These are phyloP conservation scores for Ashinkailepas kermadecensis DNA, from an alignment of 2,888 invertebrate genomes.

Conservation along the genomic window DNA sequence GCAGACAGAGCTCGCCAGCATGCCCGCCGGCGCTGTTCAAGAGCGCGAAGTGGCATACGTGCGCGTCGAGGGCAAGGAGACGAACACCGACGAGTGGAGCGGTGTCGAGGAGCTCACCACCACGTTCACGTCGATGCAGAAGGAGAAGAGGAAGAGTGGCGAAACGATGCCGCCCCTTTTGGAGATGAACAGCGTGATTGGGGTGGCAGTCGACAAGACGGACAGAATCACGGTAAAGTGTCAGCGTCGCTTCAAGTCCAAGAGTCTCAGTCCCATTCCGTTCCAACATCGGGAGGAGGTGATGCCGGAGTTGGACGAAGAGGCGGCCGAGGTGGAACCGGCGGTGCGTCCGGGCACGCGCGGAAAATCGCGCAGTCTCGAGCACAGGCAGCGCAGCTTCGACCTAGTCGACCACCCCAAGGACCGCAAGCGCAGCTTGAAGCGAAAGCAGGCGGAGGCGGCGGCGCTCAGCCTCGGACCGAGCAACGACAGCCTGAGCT, in stretches of 20 bases:
- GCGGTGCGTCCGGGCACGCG: not conserved
- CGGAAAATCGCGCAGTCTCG: not conserved
- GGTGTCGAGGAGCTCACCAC: not conserved
- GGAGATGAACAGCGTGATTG: not conserved
- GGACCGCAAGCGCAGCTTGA: not conserved
- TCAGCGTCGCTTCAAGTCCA: conserved; percentile 4
- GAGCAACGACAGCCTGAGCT: conserved; percentile 10
- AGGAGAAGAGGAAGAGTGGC: not conserved
- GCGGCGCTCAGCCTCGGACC: not conserved
- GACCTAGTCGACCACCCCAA: not conserved
- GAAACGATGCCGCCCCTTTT: not conserved
- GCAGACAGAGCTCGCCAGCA: not conserved
- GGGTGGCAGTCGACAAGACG: too few species aligned
- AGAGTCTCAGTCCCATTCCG: not conserved
- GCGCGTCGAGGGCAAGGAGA: conserved; percentile 8
- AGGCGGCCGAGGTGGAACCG: not conserved
- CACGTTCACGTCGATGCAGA: not conserved
- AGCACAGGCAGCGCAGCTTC: conserved; percentile 9
- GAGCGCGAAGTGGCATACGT: not conserved
- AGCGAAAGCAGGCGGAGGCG: not conserved
- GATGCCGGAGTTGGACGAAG: not conserved
- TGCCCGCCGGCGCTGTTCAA: not conserved
- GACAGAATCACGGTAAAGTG: too few species aligned
- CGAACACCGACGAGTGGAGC: not conserved
- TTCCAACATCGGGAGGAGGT: not conserved